phyloP scores from a whole-genome alignment of 37 sponge, comb jelly and placozoan genomes.

The Hexactinellida sp. region DNA sequence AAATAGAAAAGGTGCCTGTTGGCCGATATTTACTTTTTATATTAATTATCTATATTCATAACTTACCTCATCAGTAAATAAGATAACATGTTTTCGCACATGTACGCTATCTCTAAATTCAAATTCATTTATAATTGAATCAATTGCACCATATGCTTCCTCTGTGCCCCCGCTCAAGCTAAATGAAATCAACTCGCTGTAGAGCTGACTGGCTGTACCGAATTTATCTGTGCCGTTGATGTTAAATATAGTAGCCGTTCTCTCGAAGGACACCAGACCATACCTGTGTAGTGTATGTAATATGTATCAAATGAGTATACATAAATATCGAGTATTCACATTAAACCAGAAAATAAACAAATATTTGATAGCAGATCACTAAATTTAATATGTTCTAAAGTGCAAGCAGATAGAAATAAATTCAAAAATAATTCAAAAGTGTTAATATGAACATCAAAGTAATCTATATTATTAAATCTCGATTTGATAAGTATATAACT shows the following conservation, averaged over 20 bases:
- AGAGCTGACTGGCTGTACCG: constrained; percentile 7
- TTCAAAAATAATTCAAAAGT: neutral
- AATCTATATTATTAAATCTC: no score
- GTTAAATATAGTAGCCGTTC: neutral
- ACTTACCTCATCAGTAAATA: neutral
- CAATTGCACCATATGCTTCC: neutral
- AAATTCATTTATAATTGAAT: neutral
- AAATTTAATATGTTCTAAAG: no score
- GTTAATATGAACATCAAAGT: neutral
- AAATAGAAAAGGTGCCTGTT: no score
- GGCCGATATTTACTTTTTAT: no score
- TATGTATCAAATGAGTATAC: no score
- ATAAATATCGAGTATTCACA: no score
- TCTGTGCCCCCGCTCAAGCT: neutral
- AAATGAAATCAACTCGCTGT: neutral
- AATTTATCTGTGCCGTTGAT: neutral
- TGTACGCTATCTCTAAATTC: neutral
- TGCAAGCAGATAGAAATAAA: neutral
- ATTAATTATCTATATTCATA: no score
- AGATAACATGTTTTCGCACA: neutral
- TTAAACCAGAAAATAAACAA: no score
- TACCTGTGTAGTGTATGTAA: no score
- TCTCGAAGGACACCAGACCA: neutral
- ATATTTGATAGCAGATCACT: no score
- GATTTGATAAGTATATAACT: no score